These are phyloP conservation scores for Nematolebias whitei DNA, from an alignment of 2,113 vertebrate genomes.

Conservation along the genomic window DNA sequence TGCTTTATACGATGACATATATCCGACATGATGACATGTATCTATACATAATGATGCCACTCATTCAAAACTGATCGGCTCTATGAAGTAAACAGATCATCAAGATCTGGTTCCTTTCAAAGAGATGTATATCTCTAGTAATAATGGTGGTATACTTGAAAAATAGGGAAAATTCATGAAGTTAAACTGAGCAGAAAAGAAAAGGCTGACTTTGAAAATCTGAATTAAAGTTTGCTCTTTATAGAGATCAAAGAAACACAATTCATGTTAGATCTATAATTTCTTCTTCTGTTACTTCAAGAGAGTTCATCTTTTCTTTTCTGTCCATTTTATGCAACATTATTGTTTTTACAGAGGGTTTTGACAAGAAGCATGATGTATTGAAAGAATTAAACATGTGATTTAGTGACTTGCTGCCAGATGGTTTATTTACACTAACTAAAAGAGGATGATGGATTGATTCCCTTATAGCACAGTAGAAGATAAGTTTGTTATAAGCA, in stretches of 20 bases:
- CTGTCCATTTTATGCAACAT: too few species aligned
- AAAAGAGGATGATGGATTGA: conserved; percentile 22
- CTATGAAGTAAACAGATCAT: too few species aligned
- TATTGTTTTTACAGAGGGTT: conserved; percentile 30
- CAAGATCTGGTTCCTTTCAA: too few species aligned
- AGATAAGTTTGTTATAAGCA: background rate
- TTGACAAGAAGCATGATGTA: conserved; percentile 20
- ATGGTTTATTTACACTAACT: conserved; percentile 22
- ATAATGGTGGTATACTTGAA: background rate
- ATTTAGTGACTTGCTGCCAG: conserved; percentile 17
- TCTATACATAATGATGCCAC: too few species aligned
- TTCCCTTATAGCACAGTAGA: conserved; percentile 10
- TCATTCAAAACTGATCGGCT: too few species aligned
- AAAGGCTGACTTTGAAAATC: conserved; percentile 29
- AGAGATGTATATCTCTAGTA: too few species aligned
- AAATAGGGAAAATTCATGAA: background rate
- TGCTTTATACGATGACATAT: too few species aligned
- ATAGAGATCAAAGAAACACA: conserved; percentile 41
- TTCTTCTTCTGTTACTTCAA: conserved; percentile 20
- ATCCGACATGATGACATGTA: too few species aligned
- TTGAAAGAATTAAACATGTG: conserved; percentile 5
- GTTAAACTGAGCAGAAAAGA: background rate
- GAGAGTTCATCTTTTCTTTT: background rate
- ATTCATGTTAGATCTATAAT: conserved; percentile 27
- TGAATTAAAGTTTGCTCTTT: conserved; percentile 22